Evolutionary conservation across 2,797 vertebrate species (phyloP).

Genomic region (Tokudaia muenninki): DNA sequence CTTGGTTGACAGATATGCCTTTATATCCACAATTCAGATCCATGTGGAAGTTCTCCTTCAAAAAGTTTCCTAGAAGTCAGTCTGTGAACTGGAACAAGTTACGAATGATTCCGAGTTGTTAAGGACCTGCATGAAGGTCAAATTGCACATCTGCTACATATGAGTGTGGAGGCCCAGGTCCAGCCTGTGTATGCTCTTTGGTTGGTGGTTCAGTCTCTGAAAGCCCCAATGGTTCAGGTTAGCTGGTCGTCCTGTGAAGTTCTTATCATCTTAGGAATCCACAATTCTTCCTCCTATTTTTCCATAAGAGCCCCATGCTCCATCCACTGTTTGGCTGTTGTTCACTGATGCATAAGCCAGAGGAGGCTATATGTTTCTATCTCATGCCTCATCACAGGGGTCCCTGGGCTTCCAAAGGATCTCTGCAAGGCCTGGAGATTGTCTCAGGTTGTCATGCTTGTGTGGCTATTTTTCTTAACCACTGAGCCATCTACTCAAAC

Average conservation of each 20-base stretch:
- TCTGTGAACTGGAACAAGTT: neutral
- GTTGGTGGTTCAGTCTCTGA: neutral
- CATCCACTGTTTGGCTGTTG: neutral
- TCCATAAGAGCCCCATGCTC: neutral
- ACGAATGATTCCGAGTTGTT: neutral
- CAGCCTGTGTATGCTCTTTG: neutral
- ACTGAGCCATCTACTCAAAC: neutral
- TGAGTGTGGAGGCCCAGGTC: neutral
- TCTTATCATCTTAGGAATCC: neutral
- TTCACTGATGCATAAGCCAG: neutral
- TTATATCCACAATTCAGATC: neutral
- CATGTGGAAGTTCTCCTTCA: neutral
- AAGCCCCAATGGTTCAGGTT: neutral
- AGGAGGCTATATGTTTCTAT: fast-evolving
- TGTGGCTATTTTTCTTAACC: neutral
- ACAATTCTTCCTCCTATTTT: neutral
- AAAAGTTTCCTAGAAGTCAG: neutral
- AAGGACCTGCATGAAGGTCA: neutral
- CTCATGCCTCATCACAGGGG: neutral
- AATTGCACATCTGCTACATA: neutral
- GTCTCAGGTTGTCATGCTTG: neutral
- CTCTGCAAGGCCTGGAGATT: neutral
- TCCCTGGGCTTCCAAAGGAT: neutral
- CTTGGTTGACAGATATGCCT: neutral
- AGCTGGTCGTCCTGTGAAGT: neutral